These are phyloP conservation scores for Benthosema pterotum DNA, from an alignment of 2,797 vertebrate species.

Conservation along the genomic window DNA sequence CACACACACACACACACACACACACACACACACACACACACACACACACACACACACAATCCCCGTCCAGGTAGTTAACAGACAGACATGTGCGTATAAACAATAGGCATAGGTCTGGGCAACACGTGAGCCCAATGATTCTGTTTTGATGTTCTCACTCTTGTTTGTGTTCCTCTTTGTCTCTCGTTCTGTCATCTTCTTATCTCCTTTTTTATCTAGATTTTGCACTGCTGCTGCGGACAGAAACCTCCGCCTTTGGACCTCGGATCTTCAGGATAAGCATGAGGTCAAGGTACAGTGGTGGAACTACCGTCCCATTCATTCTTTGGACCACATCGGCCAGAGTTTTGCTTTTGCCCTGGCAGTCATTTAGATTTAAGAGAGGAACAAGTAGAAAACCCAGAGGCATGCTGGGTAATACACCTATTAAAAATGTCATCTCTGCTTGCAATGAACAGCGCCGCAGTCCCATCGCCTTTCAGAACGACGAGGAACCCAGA, in stretches of 20 bases:
- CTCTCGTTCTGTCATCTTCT: not conserved
- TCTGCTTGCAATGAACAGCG: slow-evolving; percentile 6
- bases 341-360: slow-evolving; percentile 42
- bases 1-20: not conserved
- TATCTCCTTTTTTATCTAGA: slow-evolving; percentile 61
- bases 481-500: too few species aligned
- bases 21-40: slow-evolving; percentile 12
- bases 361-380: slow-evolving; percentile 44
- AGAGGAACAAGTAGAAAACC: slow-evolving; percentile 18
- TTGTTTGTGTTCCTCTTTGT: slow-evolving; percentile 37
- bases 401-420: slow-evolving; percentile 11
- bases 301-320: slow-evolving; percentile 52
- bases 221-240: slow-evolving; percentile 94
- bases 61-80: slow-evolving; percentile 46
- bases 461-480: too few species aligned
- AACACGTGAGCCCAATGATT: slow-evolving; percentile 13
- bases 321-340: slow-evolving; percentile 16
- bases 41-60: slow-evolving; percentile 10
- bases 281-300: slow-evolving; percentile 89
- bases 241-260: slow-evolving; percentile 89
- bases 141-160: slow-evolving; percentile 51
- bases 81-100: slow-evolving; percentile 29
- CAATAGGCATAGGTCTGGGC: slow-evolving; percentile 32
- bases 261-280: slow-evolving; percentile 90
- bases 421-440: not conserved